Percentiles rank a stretch among this genome's conserved stretches.
These are phyloP conservation scores for Ciconia stormi DNA, from an alignment of 2,113 vertebrate genomes.

Conservation along the genomic window DNA sequence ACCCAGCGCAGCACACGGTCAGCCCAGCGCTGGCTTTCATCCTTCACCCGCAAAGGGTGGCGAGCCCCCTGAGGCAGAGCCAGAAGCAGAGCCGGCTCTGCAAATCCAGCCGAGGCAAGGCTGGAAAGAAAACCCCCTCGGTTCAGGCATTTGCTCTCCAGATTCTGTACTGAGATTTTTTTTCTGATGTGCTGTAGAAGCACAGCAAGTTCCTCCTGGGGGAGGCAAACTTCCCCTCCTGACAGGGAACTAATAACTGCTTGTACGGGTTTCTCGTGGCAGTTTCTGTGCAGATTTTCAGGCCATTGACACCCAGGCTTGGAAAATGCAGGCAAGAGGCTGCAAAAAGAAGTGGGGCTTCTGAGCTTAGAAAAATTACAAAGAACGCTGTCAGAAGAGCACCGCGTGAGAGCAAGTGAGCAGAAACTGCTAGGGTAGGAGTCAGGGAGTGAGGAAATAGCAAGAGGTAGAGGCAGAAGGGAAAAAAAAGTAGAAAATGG, in stretches of 20 bases:
- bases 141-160: not conserved
- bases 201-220: slow-evolving; percentile 6
- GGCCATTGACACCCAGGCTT: not conserved
- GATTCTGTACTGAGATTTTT: not conserved
- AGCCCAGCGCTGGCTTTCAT: not conserved
- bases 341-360: not conserved
- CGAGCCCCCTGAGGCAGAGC: not conserved
- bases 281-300: not conserved
- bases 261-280: not conserved
- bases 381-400: not conserved
- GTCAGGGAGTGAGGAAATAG: not conserved
- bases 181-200: not conserved
- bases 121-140: not conserved
- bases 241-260: slow-evolving; percentile 1
- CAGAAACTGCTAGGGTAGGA: not conserved
- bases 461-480: not conserved
- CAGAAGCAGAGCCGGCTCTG: not conserved
- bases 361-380: not conserved
- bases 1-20: rapidly evolving
- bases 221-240: not conserved
- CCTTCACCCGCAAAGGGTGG: not conserved
- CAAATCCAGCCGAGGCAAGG: not conserved
- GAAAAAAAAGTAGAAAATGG: not conserved
- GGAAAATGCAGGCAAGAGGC: not conserved
- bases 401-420: rapidly evolving